Evolutionary conservation across 1,140 invertebrate species (phyloP), one percentile per base, ranked within the genome.

Genomic region (Caenorhabditis inopinata): DNA sequence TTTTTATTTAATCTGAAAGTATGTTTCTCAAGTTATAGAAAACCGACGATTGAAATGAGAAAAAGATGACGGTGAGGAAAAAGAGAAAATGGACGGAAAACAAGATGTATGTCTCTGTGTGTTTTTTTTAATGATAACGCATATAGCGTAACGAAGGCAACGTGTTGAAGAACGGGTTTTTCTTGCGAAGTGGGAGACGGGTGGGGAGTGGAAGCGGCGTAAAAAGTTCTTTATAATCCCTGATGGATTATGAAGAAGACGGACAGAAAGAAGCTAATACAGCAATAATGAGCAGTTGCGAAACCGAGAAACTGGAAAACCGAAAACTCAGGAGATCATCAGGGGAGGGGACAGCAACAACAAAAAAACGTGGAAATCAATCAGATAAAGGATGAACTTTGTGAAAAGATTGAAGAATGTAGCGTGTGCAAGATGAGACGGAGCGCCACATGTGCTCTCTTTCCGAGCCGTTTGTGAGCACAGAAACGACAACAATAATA

Each of bases 331-430:
- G 14, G 27, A 25, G 49, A 11, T 51, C 49, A 0, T 1, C 16
- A 48, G 21, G 16, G 1, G 1, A 1, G 42, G 42, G 16, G 16
- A 48, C 16, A n/a, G 21, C 11, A 16, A 16, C 9, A 51, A 23
- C 23, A 51, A 58, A 58, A 58, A 32, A 32, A 29, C 27, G n/a
- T 2, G 6, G 25, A 32, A 68, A 42, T 21, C 18, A 32, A 32
- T 68, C 58, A 68, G 58, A 68, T 42, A 14, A 42, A 14, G 38
- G 14, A 38, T 68, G 58, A 68, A 68, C 58, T 68, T 68, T 35
- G 38, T 5, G 38, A 42, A 42, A 42, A 42, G 14, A 42, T n/a
- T 4, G 53, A 16, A 58, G 16, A 58, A 21, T 3, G 2, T 25
- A 58, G 53, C 29, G 53, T 32, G 51, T 32, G 27, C 16, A 29